Base-by-base conservation (phyloP, 1,140 invertebrate species). In the Spodoptera frugiperda region DNA sequence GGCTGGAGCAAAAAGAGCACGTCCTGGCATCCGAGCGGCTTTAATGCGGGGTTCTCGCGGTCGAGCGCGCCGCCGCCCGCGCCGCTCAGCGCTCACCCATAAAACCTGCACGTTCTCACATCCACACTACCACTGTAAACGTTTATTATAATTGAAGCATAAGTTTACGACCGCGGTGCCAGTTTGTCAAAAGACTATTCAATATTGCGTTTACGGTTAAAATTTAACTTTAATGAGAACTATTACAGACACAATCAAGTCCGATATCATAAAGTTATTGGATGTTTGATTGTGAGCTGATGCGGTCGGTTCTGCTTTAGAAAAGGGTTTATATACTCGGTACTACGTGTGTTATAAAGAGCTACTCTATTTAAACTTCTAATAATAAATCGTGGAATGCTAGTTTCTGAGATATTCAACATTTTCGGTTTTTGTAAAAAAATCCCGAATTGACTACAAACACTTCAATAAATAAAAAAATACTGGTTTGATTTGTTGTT, bases 111-210 rank as follows among this genome's bases (percentile, higher is more conserved):
- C 87, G 82, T 86, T 89, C 87, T 88, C 88, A 89, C 87, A 87
- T 85, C 79, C 83, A 88, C 83, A 78, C 78, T 68, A 82, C 76
- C 82, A 85, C 83, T 81, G 82, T 89, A 89, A 87, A 89, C 86
- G 83, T 87, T 91, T 91, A 91, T 88, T 88, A 90, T 91, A 89
- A 93, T 93, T 90, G 87, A 90, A 88, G 83, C 84, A 88, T 90
- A 88, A 86, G 82, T 90, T 91, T 89, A 90, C 83, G 87, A 87
- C 68, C 46, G 78, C 84, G 83, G 86, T 82, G 72, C 80, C 79
- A 85, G 80, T 82, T 85, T 78, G 76, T 83, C 82, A 83, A 84
- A 86, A 84, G 81, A 84, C 83, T 82, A 86, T 87, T 86, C 82
- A 87, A 86, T 85, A 83, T 84, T 67, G 51, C 65, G 63, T 70